phyloP scores from a whole-genome alignment of 2,888 invertebrate genomes.

The Lumbricus terrestris region DNA sequence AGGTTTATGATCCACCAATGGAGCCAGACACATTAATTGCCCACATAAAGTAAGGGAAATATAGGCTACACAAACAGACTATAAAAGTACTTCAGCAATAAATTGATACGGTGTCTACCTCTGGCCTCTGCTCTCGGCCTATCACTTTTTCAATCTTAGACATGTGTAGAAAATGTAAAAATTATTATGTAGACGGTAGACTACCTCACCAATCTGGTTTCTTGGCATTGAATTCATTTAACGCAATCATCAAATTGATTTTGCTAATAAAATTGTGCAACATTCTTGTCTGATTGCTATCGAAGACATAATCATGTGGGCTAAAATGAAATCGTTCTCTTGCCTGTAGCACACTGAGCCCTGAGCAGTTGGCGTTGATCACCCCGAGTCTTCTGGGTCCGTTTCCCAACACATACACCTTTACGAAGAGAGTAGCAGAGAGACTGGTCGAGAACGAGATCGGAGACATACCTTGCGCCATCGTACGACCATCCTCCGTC shows the following conservation, averaged over 20 bases:
- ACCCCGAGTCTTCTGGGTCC: slow-evolving; percentile 64
- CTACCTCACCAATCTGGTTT: no score
- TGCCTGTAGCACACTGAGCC: not conserved
- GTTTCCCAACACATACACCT: slow-evolving; percentile 85
- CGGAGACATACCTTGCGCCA: slow-evolving; percentile 71
- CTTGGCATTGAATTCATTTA: not conserved
- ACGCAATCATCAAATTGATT: no score
- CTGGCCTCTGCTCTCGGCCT: no score
- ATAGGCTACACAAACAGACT: no score
- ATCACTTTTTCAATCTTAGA: not conserved
- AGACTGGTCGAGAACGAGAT: slow-evolving; percentile 73
- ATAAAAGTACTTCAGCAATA: no score
- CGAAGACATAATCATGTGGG: not conserved
- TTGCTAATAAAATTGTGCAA: not conserved
- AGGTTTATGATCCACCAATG: slow-evolving; percentile 66
- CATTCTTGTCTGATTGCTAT: not conserved
- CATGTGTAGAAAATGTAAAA: not conserved
- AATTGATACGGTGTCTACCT: not conserved
- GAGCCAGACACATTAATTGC: slow-evolving; percentile 57
- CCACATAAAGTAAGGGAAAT: slow-evolving; percentile 40
- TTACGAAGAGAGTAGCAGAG: slow-evolving; percentile 82
- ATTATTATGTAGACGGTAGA: not conserved
- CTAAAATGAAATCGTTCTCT: not conserved
- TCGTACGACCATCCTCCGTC: slow-evolving; percentile 86
- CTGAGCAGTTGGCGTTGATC: slow-evolving; percentile 39